These are phyloP conservation scores for Drosophila grimshawi DNA, from an alignment of 1,140 invertebrate species.

Conservation along the genomic window DNA sequence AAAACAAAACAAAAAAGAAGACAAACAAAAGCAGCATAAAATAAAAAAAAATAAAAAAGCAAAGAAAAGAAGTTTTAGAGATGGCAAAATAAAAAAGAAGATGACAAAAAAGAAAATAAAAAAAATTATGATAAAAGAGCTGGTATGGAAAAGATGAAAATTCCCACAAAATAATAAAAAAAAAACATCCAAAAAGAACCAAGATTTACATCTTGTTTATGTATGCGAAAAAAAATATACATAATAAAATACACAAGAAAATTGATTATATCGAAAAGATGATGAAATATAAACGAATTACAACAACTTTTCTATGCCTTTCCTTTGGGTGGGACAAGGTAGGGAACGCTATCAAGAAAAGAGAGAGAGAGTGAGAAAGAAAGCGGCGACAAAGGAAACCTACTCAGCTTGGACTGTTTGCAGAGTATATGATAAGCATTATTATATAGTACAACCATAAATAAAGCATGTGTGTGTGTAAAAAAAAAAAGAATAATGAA, in stretches of 20 bases:
- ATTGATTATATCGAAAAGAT: constrained; percentile 68
- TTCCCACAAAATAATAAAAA: constrained; percentile 62
- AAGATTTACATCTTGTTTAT: constrained; percentile 58
- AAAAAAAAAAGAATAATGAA: constrained; percentile 15
- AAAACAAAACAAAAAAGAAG: constrained; percentile 47
- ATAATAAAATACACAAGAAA: constrained; percentile 67
- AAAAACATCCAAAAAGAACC: constrained; percentile 38
- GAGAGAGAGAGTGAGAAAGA: background rate
- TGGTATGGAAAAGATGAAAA: constrained; percentile 63
- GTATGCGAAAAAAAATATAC: constrained; percentile 73
- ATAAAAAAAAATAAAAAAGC: constrained; percentile 59
- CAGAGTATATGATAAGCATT: background rate
- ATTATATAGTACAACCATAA: constrained; percentile 13
- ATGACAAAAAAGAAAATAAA: constrained; percentile 46
- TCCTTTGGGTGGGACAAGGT: constrained; percentile 75
- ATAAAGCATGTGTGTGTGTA: constrained; percentile 10
- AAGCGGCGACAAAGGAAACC: background rate
- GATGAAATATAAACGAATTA: constrained; percentile 79
- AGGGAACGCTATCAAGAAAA: constrained; percentile 8
- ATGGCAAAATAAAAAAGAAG: constrained; percentile 62
- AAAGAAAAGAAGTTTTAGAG: constrained; percentile 54
- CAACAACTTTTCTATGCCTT: constrained; percentile 70
- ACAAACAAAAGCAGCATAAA: constrained; percentile 51
- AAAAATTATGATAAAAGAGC: constrained; percentile 52
- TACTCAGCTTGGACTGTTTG: background rate